Percentiles rank a stretch among this genome's conserved stretches.
Conservation (phyloP, 2,888 invertebrate species). For the Spodoptera picta region DNA sequence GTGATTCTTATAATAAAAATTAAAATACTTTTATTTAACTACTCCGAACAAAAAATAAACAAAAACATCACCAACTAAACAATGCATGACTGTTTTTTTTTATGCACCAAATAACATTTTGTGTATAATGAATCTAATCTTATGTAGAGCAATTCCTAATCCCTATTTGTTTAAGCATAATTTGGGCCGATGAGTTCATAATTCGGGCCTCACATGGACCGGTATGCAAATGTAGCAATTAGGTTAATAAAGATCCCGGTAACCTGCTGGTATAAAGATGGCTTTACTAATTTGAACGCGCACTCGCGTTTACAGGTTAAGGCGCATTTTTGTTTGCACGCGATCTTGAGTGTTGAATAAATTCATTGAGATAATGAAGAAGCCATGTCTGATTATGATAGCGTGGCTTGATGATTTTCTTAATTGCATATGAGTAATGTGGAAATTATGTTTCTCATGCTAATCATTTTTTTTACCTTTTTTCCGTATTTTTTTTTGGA, state of each 20-base stretch:
- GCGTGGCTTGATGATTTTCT: background rate
- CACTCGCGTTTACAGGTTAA: constrained; percentile 61
- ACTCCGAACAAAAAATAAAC: no score
- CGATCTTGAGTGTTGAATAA: constrained; percentile 40
- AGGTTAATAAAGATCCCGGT: constrained; percentile 75
- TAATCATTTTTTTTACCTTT: no score
- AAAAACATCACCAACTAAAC: no score
- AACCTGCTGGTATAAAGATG: constrained; percentile 69
- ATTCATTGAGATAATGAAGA: constrained; percentile 18
- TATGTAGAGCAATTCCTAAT: constrained; percentile 44
- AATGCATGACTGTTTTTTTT: constrained; percentile 30
- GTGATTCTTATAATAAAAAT: no score
- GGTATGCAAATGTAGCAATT: constrained; percentile 81
- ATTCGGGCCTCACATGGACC: constrained; percentile 75
- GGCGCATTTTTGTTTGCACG: constrained; percentile 58
- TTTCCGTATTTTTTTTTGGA: no score
- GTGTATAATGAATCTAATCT: constrained; percentile 28
- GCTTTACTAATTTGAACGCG: constrained; percentile 69
- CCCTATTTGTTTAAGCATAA: constrained; percentile 81
- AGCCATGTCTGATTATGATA: constrained; percentile 7
- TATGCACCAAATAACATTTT: constrained; percentile 23
- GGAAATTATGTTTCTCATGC: no score
- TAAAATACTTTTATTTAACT: no score
- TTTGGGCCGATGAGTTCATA: constrained; percentile 73
- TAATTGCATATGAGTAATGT: background rate